Evolutionary conservation across 92 coral and sea anemone genomes (phyloP).

Genomic region (Hydrozoanthus gracilis): DNA sequence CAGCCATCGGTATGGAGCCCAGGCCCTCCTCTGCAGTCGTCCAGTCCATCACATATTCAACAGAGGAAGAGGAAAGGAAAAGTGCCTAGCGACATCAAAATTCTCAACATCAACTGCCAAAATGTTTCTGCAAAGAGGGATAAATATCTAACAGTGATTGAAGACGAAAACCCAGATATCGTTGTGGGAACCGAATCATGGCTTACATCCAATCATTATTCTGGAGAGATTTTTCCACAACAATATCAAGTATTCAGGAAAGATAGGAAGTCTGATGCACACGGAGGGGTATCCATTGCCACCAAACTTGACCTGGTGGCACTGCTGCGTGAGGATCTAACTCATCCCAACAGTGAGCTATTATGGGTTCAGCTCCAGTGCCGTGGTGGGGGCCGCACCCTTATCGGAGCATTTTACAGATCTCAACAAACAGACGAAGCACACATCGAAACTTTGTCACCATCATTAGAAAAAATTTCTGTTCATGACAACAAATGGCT

Average conservation of each 20-base stretch:
- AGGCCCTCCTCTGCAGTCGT: neutral
- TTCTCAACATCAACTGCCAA: conserved; percentile 41
- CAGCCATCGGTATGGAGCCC: conserved; percentile 3
- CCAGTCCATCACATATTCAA: neutral
- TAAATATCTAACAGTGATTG: conserved; percentile 22
- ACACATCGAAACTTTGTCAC: conserved; percentile 2
- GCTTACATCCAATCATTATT: conserved; percentile 37
- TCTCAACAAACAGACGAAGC: conserved; percentile 34
- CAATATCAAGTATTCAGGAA: conserved; percentile 44
- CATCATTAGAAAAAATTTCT: conserved; percentile 33
- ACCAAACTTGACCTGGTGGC: conserved; percentile 13
- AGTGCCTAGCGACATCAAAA: neutral
- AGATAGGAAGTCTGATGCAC: conserved; percentile 44
- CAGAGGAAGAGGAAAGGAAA: conserved; percentile 14
- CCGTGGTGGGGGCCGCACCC: conserved; percentile 20
- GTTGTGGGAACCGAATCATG: conserved; percentile 58
- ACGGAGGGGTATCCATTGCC: conserved; percentile 47
- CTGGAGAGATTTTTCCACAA: conserved; percentile 35
- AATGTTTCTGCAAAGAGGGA: conserved; percentile 41
- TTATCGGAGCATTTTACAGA: conserved; percentile 51
- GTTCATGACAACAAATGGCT: conserved; percentile 36
- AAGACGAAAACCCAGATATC: conserved; percentile 54
- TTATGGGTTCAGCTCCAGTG: conserved; percentile 45
- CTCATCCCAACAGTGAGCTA: conserved; percentile 42
- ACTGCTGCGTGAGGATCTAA: conserved; percentile 22